These are phyloP conservation scores for Sialis lutaria DNA, from an alignment of 2,888 invertebrate species.

Conservation along the genomic window DNA sequence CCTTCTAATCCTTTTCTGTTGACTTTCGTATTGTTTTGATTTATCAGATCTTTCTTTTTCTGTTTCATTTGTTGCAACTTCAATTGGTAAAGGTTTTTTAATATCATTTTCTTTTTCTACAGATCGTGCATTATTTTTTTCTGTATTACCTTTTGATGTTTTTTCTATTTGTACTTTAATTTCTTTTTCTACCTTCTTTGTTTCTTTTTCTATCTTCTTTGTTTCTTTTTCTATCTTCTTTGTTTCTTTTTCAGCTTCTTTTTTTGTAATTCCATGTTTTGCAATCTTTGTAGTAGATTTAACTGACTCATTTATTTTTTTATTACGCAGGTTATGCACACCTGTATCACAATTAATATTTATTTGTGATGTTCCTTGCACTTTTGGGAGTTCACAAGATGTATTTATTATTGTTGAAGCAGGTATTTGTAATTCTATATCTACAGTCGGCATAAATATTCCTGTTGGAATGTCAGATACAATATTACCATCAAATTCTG, in stretches of 20 bases:
- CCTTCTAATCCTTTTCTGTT: slow-evolving; percentile 31
- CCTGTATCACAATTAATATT: background rate
- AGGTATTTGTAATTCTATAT: slow-evolving; percentile 47
- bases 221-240: slow-evolving; percentile 17
- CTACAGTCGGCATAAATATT: slow-evolving; percentile 50
- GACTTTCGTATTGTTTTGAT: background rate
- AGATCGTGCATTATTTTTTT: slow-evolving; percentile 6
- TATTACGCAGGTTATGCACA: slow-evolving; percentile 8
- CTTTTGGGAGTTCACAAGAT: slow-evolving; percentile 24
- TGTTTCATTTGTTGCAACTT: slow-evolving; percentile 18
- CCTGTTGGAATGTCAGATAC: slow-evolving; percentile 36
- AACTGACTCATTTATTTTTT: slow-evolving; percentile 20
- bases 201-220: slow-evolving; percentile 22
- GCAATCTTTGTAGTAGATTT: slow-evolving; percentile 17
- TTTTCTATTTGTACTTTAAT: slow-evolving; percentile 29
- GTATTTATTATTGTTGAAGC: slow-evolving; percentile 33
- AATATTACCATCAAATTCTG: slow-evolving; percentile 17
- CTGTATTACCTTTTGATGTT: slow-evolving; percentile 16
- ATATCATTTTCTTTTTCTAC: slow-evolving; percentile 14
- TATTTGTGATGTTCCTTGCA: slow-evolving; percentile 5
- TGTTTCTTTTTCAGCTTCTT: slow-evolving; percentile 22
- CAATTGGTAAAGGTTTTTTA: slow-evolving; percentile 3
- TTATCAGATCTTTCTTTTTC: slow-evolving; percentile 17
- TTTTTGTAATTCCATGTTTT: slow-evolving; percentile 23
- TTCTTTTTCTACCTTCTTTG: slow-evolving; percentile 12